Evolutionary conservation across 64 coral and sea anemone genomes (phyloP), one percentile per base, ranked within the genome.

Genomic region (Hydrozoanthus tunicans): DNA sequence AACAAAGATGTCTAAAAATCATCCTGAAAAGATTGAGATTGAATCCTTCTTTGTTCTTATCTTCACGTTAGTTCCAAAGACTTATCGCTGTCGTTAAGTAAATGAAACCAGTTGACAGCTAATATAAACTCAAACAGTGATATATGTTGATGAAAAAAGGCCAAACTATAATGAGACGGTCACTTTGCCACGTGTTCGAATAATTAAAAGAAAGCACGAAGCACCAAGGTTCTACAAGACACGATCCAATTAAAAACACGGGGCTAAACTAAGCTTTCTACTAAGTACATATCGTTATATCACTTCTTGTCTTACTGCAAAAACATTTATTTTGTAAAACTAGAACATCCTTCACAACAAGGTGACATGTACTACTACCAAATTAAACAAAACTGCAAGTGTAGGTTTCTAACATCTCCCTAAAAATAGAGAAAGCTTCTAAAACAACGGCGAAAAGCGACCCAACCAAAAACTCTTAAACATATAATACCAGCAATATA

Each of bases 381-480:
- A 73, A 73, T 9, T 5, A 73, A 73, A 73, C 68, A 74, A 74
- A 74, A 74, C 71, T 74, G 24, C 26, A 51, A 43, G 72, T 51
- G 72, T 8, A 5, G 43, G 2, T 5, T 5, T 51, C 9, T 43
- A 43, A 43, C 32, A 43, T 43, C 32, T 76, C 53, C 32, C 72
- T 9, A 11, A 24, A 76, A 76, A 76, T 53, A 76, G 27, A 5
- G 14, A 76, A 52, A 43, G 27, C 72, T 13, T 32, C 4, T 26
- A 76, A 76, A 76, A 53, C 6, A 0, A 52, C 14, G 9, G 68
- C 5, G 3, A 5, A 24, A 71, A 8, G 32, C 3, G 32, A 20
- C 3, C 15, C 4, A 69, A 69, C 66, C 15, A 53, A 52, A 76
- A 76, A 0, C 8, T 43, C 32, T 43, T 43, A 52, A 12, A 13